Percentiles rank a stretch among this genome's conserved stretches.
Conservation (phyloP, 2,113 vertebrate species). For the Propithecus coquereli region DNA sequence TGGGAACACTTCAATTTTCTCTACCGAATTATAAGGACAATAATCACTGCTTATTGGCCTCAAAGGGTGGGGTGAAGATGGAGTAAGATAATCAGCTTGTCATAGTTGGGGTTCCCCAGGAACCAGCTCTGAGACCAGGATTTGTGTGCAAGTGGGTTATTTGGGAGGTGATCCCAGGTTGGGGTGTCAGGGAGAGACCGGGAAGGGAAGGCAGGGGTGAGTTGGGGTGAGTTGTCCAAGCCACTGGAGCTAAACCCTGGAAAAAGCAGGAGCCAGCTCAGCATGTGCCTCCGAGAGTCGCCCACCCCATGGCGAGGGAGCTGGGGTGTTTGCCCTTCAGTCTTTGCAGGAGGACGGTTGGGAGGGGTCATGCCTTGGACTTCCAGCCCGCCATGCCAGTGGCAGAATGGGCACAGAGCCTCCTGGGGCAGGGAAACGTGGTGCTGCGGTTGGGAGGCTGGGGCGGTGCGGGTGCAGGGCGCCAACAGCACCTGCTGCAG, state of each 20-base stretch:
- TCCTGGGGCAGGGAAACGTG: not conserved
- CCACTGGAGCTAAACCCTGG: not conserved
- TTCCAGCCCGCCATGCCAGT: not conserved
- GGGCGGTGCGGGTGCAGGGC: too few species aligned
- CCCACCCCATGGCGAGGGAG: not conserved
- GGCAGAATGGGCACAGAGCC: not conserved
- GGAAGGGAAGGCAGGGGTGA: not conserved
- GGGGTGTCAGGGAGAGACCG: not conserved
- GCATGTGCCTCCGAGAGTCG: accelerated
- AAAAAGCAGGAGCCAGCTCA: not conserved
- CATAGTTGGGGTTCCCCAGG: not conserved
- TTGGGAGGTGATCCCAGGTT: not conserved
- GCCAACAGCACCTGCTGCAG: not conserved
- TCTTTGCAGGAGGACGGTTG: not conserved
- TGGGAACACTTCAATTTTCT: accelerated
- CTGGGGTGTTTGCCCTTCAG: not conserved
- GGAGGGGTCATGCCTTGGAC: not conserved
- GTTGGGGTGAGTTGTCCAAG: too few species aligned
- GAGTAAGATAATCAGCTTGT: accelerated
- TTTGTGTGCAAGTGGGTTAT: not conserved
- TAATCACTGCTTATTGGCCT: not conserved
- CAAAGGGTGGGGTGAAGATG: not conserved
- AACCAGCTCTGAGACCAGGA: not conserved
- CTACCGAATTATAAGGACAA: not conserved
- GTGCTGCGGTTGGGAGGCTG: not conserved